Evolutionary conservation across 2,797 vertebrate species (phyloP).

Genomic region (Neosilurus hyrtlii): DNA sequence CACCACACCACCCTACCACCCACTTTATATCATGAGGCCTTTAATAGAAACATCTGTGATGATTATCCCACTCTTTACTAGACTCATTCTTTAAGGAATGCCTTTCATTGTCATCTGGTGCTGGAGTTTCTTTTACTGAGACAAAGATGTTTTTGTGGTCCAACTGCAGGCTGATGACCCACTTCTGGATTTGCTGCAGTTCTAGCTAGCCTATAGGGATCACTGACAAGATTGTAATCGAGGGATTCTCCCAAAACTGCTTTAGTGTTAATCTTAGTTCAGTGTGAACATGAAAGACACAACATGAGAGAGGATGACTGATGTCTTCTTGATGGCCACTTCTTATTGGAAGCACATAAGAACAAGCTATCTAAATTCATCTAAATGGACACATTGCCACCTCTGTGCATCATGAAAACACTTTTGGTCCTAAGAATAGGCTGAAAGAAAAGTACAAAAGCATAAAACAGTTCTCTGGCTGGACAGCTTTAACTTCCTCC

Average conservation of each 20-base stretch:
- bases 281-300: background rate
- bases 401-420: background rate
- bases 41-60: background rate
- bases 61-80: background rate
- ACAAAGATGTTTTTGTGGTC: constrained; percentile 9
- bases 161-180: background rate
- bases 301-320: background rate
- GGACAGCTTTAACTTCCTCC: background rate
- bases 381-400: background rate
- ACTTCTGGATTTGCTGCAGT: background rate
- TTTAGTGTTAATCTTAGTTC: background rate
- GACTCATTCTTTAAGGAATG: background rate
- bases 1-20: too few relatives aligned
- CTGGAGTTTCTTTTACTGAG: background rate
- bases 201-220: background rate
- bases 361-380: background rate
- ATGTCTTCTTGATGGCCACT: background rate
- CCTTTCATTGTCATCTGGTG: background rate
- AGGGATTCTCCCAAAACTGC: background rate
- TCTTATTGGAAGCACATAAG: background rate
- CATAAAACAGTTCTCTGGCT: background rate
- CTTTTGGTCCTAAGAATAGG: background rate
- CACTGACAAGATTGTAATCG: background rate
- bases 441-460: background rate
- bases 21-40: background rate